Evolutionary conservation across 2,113 vertebrate genomes (phyloP), one percentile per base, ranked within the genome.

Genomic region (Chauna torquata): DNA sequence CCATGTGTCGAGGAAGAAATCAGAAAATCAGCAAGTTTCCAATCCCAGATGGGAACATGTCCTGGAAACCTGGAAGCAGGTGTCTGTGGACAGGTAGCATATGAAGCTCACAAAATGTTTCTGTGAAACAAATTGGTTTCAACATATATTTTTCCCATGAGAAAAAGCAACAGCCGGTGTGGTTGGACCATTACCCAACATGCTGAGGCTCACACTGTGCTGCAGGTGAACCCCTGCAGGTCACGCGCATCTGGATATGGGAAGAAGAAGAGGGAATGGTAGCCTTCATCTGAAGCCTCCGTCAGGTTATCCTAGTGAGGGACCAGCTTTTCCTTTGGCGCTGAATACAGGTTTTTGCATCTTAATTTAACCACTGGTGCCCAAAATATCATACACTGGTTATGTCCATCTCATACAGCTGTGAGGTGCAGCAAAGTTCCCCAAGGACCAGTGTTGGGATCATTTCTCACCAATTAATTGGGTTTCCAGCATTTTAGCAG

Each of bases 101-200:
- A 85, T 42, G 61, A 93, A 82, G 61, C 69, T 87, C 90, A 71
- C 25, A 13, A 42, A 82, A 69, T 0, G 0, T 71, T 42, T 16
- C 12, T 71, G 55, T 28, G 61, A 89, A 58, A 78, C 70, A 32
- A 44, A 28, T 8, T 11, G 6, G 19, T 61, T 88, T 69, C 69
- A 45, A 24, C 22, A 6, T 3, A n/a, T 57, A 27, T 52, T n/a
- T 19, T 3, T 23, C 19, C 6, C 11, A 8, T 9, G 20, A 27
- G 30, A 40, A 7, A 16, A 6, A 19, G 66, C 68, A 80, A 25
- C 15, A 34, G 8, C 7, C 47, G 6, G 38, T 11, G 16, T 16
- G 0, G 0, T 13, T 34, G 64, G 58, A 59, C 70, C 28, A 3
- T 5, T 8, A 7, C 6, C 40, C 42, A 52, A 3, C 0, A 3